phyloP scores from a whole-genome alignment of 2,797 vertebrate species.

The Esox lucius region DNA sequence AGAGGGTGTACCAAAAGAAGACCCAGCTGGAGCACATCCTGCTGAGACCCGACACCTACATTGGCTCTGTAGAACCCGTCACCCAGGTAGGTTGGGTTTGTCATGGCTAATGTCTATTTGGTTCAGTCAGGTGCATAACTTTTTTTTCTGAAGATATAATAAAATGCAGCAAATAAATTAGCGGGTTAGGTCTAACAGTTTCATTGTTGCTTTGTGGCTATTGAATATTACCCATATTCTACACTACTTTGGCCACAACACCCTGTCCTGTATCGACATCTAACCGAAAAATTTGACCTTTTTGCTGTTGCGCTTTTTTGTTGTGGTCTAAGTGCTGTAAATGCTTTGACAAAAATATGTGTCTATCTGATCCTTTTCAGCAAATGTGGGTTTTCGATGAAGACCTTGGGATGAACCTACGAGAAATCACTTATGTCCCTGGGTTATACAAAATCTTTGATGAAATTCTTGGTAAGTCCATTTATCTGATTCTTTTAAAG shows the following conservation, averaged over 20 bases:
- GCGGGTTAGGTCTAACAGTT: neutral
- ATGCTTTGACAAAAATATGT: neutral
- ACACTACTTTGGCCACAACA: neutral
- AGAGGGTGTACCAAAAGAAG: constrained; percentile 98
- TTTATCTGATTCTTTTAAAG: neutral
- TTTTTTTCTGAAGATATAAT: neutral
- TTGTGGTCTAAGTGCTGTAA: neutral
- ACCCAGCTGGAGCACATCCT: constrained; percentile 98
- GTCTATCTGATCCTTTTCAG: constrained; percentile 62
- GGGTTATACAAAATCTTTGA: constrained; percentile 99
- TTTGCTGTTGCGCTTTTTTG: neutral
- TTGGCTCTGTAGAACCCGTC: constrained; percentile 92
- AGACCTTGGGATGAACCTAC: constrained; percentile 93
- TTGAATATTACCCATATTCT: neutral
- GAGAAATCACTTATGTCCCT: constrained; percentile 96
- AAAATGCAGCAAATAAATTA: neutral
- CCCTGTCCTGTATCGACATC: neutral
- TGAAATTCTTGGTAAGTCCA: constrained; percentile 93
- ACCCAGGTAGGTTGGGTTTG: constrained; percentile 81
- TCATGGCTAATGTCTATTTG: neutral
- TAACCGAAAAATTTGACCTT: neutral
- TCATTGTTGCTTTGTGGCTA: neutral
- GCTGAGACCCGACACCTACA: constrained; percentile 96
- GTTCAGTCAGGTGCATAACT: neutral
- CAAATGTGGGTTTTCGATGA: constrained; percentile 99